These are phyloP conservation scores for Melanchra persicariae DNA, from an alignment of 2,888 invertebrate species.

Conservation along the genomic window DNA sequence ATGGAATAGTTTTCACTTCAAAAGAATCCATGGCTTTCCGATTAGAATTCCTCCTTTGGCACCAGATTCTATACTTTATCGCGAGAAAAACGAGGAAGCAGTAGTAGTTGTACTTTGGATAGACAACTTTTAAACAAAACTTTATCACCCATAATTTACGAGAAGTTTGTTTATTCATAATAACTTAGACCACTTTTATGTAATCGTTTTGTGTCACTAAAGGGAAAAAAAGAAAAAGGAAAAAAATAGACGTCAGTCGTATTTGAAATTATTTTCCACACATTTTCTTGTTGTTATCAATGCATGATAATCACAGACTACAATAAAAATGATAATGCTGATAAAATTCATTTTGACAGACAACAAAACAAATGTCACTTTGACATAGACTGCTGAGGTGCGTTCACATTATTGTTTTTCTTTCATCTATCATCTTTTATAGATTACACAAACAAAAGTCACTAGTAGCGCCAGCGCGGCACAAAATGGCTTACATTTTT, in stretches of 20 bases:
- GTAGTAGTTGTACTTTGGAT: conserved; percentile 87
- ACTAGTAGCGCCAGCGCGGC: not conserved
- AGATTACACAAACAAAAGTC: too few species aligned
- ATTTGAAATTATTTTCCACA: conserved; percentile 27
- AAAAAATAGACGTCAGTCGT: not conserved
- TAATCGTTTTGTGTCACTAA: conserved; percentile 23
- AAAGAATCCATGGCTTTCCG: conserved; percentile 76
- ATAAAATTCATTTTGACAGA: conserved; percentile 7
- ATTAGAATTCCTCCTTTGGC: conserved; percentile 65
- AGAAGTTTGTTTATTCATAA: conserved; percentile 81
- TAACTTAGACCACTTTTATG: conserved; percentile 61
- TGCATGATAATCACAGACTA: not conserved
- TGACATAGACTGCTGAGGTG: not conserved
- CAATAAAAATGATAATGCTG: not conserved
- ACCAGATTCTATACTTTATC: conserved; percentile 84
- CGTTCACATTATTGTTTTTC: not conserved
- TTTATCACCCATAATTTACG: conserved; percentile 86
- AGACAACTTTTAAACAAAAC: conserved; percentile 86
- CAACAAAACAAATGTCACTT: not conserved
- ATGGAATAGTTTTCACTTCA: conserved; percentile 77
- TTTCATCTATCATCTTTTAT: not conserved
- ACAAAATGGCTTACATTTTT: not conserved
- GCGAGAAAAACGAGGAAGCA: conserved; percentile 85
- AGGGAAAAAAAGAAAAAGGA: conserved; percentile 36
- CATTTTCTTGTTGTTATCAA: conserved; percentile 27